Conservation (phyloP, 2,888 invertebrate species). For the Apamea anceps region DNA sequence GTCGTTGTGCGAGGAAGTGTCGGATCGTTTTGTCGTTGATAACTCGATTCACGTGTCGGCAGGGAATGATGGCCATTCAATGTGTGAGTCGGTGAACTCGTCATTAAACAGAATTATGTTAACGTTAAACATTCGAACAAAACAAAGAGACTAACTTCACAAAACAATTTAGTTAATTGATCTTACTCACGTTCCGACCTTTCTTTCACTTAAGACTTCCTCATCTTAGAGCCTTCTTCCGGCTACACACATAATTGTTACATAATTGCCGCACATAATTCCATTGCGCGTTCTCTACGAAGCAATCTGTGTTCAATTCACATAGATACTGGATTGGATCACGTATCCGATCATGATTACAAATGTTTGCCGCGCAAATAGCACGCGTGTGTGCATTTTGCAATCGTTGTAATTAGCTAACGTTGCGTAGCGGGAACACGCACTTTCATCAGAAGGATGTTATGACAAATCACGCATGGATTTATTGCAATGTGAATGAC, state of each 20-base stretch:
- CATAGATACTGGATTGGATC: conserved; percentile 50
- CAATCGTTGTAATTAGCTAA: conserved; percentile 47
- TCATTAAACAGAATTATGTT: conserved; percentile 40
- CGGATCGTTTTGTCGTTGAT: conserved; percentile 72
- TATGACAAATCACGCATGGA: not conserved
- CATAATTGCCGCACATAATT: conserved; percentile 43
- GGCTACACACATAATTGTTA: conserved; percentile 30
- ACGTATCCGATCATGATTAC: conserved; percentile 54
- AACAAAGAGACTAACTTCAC: conserved; percentile 21
- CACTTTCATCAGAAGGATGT: not conserved
- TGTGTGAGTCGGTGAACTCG: conserved; percentile 75
- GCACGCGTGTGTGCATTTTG: conserved; percentile 33
- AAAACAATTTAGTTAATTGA: conserved; percentile 22
- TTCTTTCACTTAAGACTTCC: conserved; percentile 39
- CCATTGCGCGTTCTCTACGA: conserved; percentile 31
- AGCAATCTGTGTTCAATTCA: conserved; percentile 44
- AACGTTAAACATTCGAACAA: conserved; percentile 5
- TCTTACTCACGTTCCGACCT: conserved; percentile 36
- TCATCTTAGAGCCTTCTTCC: conserved; percentile 4
- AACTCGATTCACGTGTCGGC: conserved; percentile 64
- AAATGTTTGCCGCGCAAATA: conserved; percentile 58
- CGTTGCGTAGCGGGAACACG: not conserved
- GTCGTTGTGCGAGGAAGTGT: conserved; percentile 79
- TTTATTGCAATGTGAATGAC: conserved; percentile 5
- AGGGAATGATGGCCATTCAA: conserved; percentile 62